Percentiles rank a stretch among this genome's conserved stretches.
phyloP scores from a whole-genome alignment of 2,797 vertebrate species.

The Dipus sagitta region DNA sequence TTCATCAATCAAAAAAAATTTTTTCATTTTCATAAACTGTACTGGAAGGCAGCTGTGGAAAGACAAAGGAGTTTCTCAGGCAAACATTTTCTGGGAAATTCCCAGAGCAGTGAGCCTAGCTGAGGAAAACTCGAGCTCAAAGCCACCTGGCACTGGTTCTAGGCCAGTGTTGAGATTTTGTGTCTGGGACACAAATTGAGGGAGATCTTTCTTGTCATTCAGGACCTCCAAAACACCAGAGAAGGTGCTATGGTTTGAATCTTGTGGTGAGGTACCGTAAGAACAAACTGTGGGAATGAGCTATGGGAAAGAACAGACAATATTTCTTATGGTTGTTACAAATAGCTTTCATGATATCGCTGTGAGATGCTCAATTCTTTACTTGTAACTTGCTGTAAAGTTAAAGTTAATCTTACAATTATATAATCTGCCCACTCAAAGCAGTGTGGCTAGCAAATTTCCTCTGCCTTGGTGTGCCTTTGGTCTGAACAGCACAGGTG shows the following conservation, averaged over 20 bases:
- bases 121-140: constrained; percentile 59
- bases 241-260: neutral
- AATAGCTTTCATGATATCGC: too few species aligned
- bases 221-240: neutral
- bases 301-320: too few species aligned
- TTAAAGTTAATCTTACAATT: too few species aligned
- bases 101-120: constrained; percentile 40
- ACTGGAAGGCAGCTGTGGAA: constrained; percentile 14
- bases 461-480: too few species aligned
- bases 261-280: too few species aligned
- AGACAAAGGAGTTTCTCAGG: constrained; percentile 66
- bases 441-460: too few species aligned
- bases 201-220: neutral
- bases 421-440: too few species aligned
- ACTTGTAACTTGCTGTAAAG: too few species aligned
- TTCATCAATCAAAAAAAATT: constrained; percentile 57
- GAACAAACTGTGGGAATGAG: too few species aligned
- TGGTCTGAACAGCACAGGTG: too few species aligned
- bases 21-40: constrained; percentile 32
- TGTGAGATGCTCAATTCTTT: too few species aligned
- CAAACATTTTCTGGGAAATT: constrained; percentile 73
- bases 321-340: too few species aligned
- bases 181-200: neutral
- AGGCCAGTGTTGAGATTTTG: neutral
- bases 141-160: constrained; percentile 52